Base-by-base conservation (phyloP, 2,888 invertebrate species). In the Liopterus haemorrhoidalis region DNA sequence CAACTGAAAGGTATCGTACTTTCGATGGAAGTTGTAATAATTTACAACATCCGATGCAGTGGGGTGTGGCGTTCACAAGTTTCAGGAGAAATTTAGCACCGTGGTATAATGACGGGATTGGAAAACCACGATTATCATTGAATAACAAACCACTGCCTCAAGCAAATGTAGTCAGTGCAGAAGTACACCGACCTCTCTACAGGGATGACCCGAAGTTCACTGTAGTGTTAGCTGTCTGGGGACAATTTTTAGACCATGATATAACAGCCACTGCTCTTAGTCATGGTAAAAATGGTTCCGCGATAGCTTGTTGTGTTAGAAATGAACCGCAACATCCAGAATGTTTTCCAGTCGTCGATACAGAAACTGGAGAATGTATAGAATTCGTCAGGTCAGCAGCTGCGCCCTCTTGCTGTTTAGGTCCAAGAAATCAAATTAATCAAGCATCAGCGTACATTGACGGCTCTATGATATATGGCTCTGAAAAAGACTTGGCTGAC, bases 181-280 rank as follows among this genome's bases (percentile, higher is more conserved):
- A 8, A 8, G 80, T 89, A 0, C 87, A 87, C 64, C 72, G 84
- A 1, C 80, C 86, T 0, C 77, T 79, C 50, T 82, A 85, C 59
- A 76, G 76, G 24, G 79, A 79, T 35, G 87, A 89, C 65, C 78
- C 81, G 0, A 70, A 78, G 52, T 86, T 89, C 62, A 82, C 87
- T 0, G 85, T 87, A 1, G 85, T 91, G 83, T 63, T 90, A 49
- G 89, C 90, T 0, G 84, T 89, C 3, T 91, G 88, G 76, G 91
- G 90, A 0, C 90, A 91, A 69, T 90, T 92, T 66, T 60, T 91
- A 9, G 89, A 90, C 64, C 90, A 91, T 54, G 91, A 91, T 54
- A 81, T 91, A 42, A 88, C 89, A 0, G 85, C 88, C 4, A 90
- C 89, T 0, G 88, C 89, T 0, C 67, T 85, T 5, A 84, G 78